Evolutionary conservation across 2,797 vertebrate species (phyloP).

Genomic region (Fistularia commersonii): DNA sequence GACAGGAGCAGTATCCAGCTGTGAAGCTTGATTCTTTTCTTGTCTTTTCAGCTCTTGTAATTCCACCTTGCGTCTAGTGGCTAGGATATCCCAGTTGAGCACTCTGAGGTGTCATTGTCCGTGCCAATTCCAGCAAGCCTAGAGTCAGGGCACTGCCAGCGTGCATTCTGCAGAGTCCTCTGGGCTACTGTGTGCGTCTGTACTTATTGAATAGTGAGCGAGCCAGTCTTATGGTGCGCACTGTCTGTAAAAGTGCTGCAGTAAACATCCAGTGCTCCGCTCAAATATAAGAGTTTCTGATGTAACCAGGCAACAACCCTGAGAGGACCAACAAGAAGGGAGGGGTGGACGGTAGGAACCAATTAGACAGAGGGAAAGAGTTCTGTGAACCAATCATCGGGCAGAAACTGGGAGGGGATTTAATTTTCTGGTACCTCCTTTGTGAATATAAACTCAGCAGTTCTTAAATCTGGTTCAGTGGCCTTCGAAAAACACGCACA

Average conservation of each 20-base stretch:
- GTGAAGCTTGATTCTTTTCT: slow-evolving; percentile 8
- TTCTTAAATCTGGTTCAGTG: slow-evolving; percentile 32
- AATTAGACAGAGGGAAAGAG: slow-evolving; percentile 30
- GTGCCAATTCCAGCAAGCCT: slow-evolving; percentile 68
- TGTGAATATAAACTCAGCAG: slow-evolving; percentile 41
- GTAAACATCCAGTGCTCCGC: slow-evolving; percentile 72
- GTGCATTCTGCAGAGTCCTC: slow-evolving; percentile 73
- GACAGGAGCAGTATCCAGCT: slow-evolving; percentile 26
- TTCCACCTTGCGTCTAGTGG: slow-evolving; percentile 15
- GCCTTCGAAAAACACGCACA: slow-evolving; percentile 8
- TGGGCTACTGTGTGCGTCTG: slow-evolving; percentile 23
- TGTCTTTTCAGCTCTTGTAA: slow-evolving; percentile 3
- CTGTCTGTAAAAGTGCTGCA: slow-evolving; percentile 78
- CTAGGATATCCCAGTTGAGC: slow-evolving; percentile 76
- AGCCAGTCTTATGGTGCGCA: slow-evolving; percentile 61
- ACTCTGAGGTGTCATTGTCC: slow-evolving; percentile 63
- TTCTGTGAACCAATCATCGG: slow-evolving; percentile 30
- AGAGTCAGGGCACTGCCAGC: slow-evolving; percentile 53
- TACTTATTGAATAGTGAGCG: slow-evolving; percentile 2
- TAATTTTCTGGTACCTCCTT: slow-evolving; percentile 18
- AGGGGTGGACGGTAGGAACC: slow-evolving; percentile 38
- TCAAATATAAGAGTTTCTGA: slow-evolving; percentile 68
- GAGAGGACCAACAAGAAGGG: slow-evolving; percentile 44
- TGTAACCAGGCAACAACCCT: slow-evolving; percentile 64
- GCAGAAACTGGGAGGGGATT: slow-evolving; percentile 34